Percentiles rank a stretch among this genome's conserved stretches.
These are phyloP conservation scores for Melitaea athalia DNA, from an alignment of 2,888 invertebrate genomes.

Conservation along the genomic window DNA sequence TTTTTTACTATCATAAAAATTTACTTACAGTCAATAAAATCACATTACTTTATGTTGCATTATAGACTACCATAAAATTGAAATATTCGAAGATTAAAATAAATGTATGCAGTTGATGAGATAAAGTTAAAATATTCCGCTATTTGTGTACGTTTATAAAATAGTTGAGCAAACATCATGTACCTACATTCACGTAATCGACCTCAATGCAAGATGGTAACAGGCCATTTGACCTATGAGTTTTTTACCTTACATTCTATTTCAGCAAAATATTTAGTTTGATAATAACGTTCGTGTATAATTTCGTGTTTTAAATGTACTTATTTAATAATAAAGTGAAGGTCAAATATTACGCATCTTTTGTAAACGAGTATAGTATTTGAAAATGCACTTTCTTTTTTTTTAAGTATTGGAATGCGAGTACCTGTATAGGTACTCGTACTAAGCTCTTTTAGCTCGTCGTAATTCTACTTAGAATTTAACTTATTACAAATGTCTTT, in stretches of 20 bases:
- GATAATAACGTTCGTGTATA: background rate
- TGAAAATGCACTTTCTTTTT: no score
- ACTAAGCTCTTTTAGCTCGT: no score
- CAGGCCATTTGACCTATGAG: conserved; percentile 38
- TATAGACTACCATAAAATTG: background rate
- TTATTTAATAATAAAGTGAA: background rate
- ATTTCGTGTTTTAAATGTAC: background rate
- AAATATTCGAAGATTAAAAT: background rate
- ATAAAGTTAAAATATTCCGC: conserved; percentile 37
- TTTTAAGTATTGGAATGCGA: no score
- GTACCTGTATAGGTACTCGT: no score
- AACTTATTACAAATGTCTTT: no score
- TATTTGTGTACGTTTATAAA: conserved; percentile 24
- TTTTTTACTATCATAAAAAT: no score
- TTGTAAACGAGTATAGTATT: no score
- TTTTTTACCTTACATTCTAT: conserved; percentile 30
- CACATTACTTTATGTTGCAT: no score
- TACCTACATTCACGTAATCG: conserved; percentile 42
- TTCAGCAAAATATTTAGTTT: conserved; percentile 3
- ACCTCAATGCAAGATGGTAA: conserved; percentile 43
- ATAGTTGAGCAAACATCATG: conserved; percentile 42
- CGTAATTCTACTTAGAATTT: no score
- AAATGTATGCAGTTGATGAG: conserved; percentile 19
- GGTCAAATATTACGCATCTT: no score
- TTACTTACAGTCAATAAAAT: no score